These are phyloP conservation scores for Norana najaformis DNA, from an alignment of 2,888 invertebrate species.

Conservation along the genomic window DNA sequence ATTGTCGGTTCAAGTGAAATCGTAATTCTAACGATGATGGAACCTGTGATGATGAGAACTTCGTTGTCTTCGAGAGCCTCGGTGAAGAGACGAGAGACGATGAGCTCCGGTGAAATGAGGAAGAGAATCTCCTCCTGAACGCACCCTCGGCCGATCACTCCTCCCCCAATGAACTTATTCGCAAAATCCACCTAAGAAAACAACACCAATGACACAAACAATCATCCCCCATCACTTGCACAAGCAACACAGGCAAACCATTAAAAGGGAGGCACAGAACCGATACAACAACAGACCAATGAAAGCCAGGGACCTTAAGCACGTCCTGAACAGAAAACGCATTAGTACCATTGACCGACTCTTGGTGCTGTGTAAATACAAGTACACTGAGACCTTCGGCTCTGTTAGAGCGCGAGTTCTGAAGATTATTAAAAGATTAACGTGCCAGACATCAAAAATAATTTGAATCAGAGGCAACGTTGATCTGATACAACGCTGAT, in stretches of 20 bases:
- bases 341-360: too few relatives aligned
- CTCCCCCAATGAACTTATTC: conserved; percentile 90
- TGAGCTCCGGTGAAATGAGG: conserved; percentile 88
- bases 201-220: conserved; percentile 17
- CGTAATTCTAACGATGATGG: not conserved
- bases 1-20: not conserved
- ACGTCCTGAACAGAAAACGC: too few relatives aligned
- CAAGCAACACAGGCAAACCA: not conserved
- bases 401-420: too few relatives aligned
- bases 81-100: conserved; percentile 83
- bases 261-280: not conserved
- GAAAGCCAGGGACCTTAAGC: too few relatives aligned
- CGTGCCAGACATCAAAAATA: too few relatives aligned
- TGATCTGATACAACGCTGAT: too few relatives aligned
- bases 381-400: too few relatives aligned
- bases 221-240: not conserved
- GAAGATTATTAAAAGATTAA: too few relatives aligned
- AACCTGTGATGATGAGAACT: conserved; percentile 76
- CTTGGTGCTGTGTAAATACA: too few relatives aligned
- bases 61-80: conserved; percentile 77
- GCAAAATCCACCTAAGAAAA: conserved; percentile 86
- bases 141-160: conserved; percentile 83
- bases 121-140: conserved; percentile 98
- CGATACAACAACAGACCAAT: too few relatives aligned
- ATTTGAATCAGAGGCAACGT: too few relatives aligned